Percentiles rank a stretch among this genome's conserved stretches.
phyloP scores from a whole-genome alignment of 1,140 invertebrate genomes.

The Diachasmimorpha longicaudata region DNA sequence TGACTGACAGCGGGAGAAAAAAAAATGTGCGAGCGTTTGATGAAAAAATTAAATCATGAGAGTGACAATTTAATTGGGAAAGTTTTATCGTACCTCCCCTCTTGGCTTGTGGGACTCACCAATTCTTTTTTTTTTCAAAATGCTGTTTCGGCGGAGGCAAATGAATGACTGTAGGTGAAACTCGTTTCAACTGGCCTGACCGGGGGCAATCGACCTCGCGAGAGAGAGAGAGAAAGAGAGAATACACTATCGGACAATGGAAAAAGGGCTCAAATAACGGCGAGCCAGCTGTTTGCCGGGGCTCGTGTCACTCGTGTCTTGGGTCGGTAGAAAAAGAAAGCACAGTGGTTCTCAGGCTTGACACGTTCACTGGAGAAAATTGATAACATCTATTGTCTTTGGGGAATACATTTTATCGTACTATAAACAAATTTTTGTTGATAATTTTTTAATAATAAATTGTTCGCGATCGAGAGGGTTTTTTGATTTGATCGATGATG shows the following conservation, averaged over 20 bases:
- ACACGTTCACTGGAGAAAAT: not conserved
- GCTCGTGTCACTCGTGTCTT: constrained; percentile 22
- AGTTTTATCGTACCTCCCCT: not conserved
- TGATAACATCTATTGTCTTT: too few species aligned
- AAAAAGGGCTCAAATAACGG: constrained; percentile 18
- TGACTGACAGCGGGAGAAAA: not conserved
- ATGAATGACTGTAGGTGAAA: not conserved
- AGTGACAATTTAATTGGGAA: not conserved
- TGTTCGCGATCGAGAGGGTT: too few species aligned
- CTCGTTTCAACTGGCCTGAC: constrained; percentile 4
- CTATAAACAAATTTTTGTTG: too few species aligned
- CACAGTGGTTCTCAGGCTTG: constrained; percentile 9
- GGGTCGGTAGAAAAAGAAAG: not conserved
- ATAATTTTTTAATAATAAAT: too few species aligned
- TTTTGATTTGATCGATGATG: too few species aligned
- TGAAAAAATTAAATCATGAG: not conserved
- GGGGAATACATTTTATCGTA: too few species aligned
- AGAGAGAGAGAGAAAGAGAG: too few species aligned
- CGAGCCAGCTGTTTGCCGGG: constrained; percentile 21
- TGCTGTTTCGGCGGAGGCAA: not conserved
- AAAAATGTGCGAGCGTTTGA: not conserved
- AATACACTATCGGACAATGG: constrained; percentile 12
- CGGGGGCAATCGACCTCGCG: constrained; percentile 7
- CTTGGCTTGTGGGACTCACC: not conserved
- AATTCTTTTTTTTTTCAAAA: not conserved